These are phyloP conservation scores for Cydia amplana DNA, from an alignment of 1,140 invertebrate species.

Conservation along the genomic window DNA sequence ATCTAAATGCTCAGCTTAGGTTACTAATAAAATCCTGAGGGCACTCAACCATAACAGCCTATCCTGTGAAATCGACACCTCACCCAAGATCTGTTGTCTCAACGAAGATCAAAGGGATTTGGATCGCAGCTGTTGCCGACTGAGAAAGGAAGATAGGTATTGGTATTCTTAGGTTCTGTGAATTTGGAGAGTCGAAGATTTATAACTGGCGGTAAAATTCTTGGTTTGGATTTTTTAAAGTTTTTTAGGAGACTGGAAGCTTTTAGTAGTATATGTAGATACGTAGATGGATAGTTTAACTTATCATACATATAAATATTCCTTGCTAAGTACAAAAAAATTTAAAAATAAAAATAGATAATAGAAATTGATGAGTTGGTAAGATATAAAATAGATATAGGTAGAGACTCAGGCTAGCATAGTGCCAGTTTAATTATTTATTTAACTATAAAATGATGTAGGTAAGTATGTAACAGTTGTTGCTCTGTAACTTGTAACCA, in stretches of 20 bases:
- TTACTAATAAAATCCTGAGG: constrained; percentile 18
- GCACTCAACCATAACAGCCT: constrained; percentile 23
- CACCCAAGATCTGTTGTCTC: constrained; percentile 18
- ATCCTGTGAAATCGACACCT: constrained; percentile 25
- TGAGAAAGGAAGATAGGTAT: constrained; percentile 3
- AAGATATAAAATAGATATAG: no score
- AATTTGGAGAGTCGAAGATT: not conserved
- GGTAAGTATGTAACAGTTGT: no score
- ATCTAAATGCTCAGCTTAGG: not conserved
- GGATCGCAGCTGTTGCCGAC: not conserved
- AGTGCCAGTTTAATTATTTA: no score
- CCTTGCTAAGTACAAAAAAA: no score
- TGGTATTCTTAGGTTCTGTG: constrained; percentile 1
- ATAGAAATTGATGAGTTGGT: no score
- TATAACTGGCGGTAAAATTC: constrained; percentile 8
- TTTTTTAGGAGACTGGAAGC: not conserved
- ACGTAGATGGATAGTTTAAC: no score
- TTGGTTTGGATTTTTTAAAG: not conserved
- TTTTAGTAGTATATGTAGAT: no score
- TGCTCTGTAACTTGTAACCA: no score
- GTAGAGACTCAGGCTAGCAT: no score
- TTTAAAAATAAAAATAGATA: no score
- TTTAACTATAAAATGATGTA: no score
- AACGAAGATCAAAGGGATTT: constrained; percentile 24
- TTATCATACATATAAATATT: no score